These are phyloP conservation scores for Lasioglossum oenotherae DNA, from an alignment of 2,888 invertebrate species.

Conservation along the genomic window DNA sequence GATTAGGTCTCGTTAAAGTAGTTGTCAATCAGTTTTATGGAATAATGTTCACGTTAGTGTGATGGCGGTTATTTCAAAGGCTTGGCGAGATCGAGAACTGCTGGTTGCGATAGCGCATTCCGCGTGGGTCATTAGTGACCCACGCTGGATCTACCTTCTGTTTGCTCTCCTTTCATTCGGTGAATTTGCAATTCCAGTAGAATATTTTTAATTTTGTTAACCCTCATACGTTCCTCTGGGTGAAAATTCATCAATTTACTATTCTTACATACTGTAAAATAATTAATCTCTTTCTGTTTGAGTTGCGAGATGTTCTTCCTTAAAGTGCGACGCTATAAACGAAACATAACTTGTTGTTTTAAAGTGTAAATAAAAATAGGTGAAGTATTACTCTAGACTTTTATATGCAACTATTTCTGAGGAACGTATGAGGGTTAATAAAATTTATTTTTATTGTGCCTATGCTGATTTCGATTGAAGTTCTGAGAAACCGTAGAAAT, in stretches of 20 bases:
- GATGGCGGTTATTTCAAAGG: not conserved
- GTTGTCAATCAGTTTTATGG: not conserved
- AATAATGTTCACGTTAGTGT: not conserved
- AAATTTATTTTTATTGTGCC: not conserved
- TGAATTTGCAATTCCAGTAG: not conserved
- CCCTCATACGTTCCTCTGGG: no score
- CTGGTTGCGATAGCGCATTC: not conserved
- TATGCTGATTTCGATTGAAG: not conserved
- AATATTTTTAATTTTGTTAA: no score
- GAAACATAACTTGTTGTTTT: no score
- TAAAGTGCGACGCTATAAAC: no score
- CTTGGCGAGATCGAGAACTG: not conserved
- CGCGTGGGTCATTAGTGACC: constrained; percentile 6
- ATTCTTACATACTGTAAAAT: no score
- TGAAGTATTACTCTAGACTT: no score
- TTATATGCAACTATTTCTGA: no score
- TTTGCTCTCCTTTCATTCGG: not conserved
- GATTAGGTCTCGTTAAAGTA: not conserved
- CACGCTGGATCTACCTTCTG: not conserved
- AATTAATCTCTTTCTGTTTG: no score
- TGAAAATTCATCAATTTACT: no score
- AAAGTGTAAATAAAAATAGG: no score
- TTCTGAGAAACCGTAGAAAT: not conserved
- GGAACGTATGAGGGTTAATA: no score
- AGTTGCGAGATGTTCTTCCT: no score